Evolutionary conservation across 2,888 invertebrate genomes (phyloP), one percentile per base, ranked within the genome.

Genomic region (Chloroclysta siterata): DNA sequence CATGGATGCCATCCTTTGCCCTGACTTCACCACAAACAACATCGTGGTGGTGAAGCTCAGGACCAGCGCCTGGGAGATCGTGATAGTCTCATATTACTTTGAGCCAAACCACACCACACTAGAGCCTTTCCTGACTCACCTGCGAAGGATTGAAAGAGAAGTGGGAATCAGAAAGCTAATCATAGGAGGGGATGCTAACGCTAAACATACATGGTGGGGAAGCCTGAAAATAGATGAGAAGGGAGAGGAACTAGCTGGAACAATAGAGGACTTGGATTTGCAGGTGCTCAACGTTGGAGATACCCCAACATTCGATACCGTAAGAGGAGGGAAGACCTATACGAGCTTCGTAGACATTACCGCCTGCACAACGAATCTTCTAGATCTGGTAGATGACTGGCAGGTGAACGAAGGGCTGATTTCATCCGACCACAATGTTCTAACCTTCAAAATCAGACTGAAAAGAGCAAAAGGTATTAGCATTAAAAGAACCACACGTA

Each of bases 361-460:
- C 0, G 41, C 41, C 5, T 53, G 53, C 53, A 11, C 53, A n/a
- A 2, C 17, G 15, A 13, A 53, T n/a, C 1, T 41, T 5, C 53
- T 53, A 54, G 52, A 54, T 50, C 55, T 46, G 17, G 33, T 55
- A 17, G 53, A 53, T 17, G 53, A 39, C 13, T 39, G 39, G 39
- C 1, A 39, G 13, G 39, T 39, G 1, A 39, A 13, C 10, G 39
- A 39, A 10, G 39, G 13, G 11, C 13, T 39, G 39, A 13, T 39
- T 11, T 11, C 11, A 10, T 39, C 39, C 11, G 72, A 72, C 61
- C 74, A 72, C 56, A 72, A 72, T 42, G 65, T 57, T 0, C 72
- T 79, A 0, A 13, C 36, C 0, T 76, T 77, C 11, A 54, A 63
- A 6, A 46, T 77, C 0, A 65, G 46, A 0, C 0, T 69, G 5